Evolutionary conservation across 1,140 invertebrate species (phyloP).

Genomic region (Drosophila punjabiensis): DNA sequence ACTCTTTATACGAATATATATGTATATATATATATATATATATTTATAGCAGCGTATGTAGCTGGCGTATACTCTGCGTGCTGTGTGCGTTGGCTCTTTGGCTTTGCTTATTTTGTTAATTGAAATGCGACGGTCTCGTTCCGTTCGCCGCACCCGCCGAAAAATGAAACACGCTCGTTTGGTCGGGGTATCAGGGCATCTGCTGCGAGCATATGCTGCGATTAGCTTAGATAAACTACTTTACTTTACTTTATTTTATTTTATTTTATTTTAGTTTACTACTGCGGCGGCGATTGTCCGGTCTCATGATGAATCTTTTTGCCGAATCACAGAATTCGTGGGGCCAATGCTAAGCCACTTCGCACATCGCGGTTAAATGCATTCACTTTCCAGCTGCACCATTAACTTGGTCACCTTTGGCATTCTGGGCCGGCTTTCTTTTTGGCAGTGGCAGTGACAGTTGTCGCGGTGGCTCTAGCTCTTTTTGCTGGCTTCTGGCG

Average conservation of each 20-base stretch:
- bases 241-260: constrained; percentile 15
- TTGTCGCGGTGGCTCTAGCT: constrained; percentile 4
- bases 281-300: constrained; percentile 12
- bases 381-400: constrained; percentile 50
- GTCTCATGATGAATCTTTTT: constrained; percentile 42
- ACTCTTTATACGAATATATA: constrained; percentile 19
- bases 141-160: constrained; percentile 48
- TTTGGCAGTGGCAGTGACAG: constrained; percentile 23
- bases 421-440: constrained; percentile 50
- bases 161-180: constrained; percentile 13
- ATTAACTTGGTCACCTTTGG: constrained; percentile 49
- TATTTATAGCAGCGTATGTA: constrained; percentile 1
- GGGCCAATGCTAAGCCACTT: constrained; percentile 44
- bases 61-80: constrained; percentile 10
- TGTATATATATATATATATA: neutral
- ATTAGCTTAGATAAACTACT: constrained; percentile 40
- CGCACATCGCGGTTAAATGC: constrained; percentile 39
- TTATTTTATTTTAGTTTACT: constrained; percentile 13
- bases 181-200: constrained; percentile 13
- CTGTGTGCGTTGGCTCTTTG: constrained; percentile 28
- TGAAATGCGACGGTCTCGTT: constrained; percentile 67
- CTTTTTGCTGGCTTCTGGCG: constrained; percentile 32
- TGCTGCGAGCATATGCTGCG: constrained; percentile 16
- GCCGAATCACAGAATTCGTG: constrained; percentile 38
- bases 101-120: constrained; percentile 80